Evolutionary conservation across 2,888 invertebrate species (phyloP), one percentile per base, ranked within the genome.

Genomic region (Chymomyza fuscimana): DNA sequence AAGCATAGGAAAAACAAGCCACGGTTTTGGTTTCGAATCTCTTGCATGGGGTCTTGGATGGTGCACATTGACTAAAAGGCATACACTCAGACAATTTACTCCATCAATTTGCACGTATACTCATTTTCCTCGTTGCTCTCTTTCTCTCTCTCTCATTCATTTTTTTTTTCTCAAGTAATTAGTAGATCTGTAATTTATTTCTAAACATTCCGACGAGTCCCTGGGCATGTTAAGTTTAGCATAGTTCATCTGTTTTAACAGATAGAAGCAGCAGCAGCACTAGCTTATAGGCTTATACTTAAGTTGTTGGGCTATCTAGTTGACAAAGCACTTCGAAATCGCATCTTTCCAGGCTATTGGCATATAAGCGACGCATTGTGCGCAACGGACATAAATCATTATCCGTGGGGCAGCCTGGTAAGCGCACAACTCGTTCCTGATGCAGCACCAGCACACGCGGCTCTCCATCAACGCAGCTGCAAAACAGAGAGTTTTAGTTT

Each of bases 351-450:
- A 95, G 92, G 67, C 94, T 94, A 29, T 94, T 92, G 58, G 92
- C 92, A 87, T 94, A 95, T 67, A 93, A 90, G 32, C 93, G 86
- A 69, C 92, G 93, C 81, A 96, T 91, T 50, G 91, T 92, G 5
- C 93, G 86, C 56, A 96, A 86, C 16, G 95, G 94, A 89, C 96
- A 96, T 5, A 96, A 93, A 76, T 94, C 94, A 4, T 91, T 82
- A 4, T 92, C 80, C 59, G 88, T 74, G 1, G 94, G 93, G 89
- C 97, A 97, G 84, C 94, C 94, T 0, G 95, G 95, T 77, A 97
- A 90, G 72, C 93, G 93, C 0, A 96, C 92, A 0, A 94, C 92
- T 62, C 93, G 93, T 90, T 97, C 97, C 92, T 97, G 97, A 86
- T 96, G 96, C 78, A 96, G 91, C 0, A 94, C 93, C 74, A 96